Evolutionary conservation across 2,797 vertebrate genomes (phyloP).

Genomic region (Petrocephalus schoutedeni): DNA sequence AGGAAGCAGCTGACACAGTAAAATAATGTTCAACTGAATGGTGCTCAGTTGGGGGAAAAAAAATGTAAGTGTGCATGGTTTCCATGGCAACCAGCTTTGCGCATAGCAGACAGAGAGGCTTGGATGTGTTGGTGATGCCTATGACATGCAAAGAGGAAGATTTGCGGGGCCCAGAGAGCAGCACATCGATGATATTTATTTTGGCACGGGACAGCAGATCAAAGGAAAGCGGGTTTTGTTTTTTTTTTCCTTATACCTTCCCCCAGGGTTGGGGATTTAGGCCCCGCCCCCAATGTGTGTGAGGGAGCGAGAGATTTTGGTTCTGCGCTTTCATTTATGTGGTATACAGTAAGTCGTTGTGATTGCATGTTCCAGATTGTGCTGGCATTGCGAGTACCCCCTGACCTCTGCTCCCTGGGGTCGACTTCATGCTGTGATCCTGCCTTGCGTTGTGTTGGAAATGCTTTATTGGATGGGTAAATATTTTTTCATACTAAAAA

Average conservation of each 20-base stretch:
- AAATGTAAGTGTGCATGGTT: neutral
- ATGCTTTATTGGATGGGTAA: neutral
- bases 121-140: neutral
- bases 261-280: neutral
- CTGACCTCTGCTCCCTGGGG: neutral
- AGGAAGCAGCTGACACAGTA: neutral
- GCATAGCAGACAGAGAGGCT: neutral
- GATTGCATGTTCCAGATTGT: neutral
- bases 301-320: neutral
- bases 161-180: neutral
- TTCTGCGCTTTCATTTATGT: neutral
- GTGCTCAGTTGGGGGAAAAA: neutral
- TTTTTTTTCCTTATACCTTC: neutral
- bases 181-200: neutral
- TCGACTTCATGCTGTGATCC: neutral
- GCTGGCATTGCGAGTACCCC: neutral
- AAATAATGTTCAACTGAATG: neutral
- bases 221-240: neutral
- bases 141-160: neutral
- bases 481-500: neutral
- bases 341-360: neutral
- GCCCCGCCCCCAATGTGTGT: neutral
- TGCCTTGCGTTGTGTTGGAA: neutral
- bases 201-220: neutral
- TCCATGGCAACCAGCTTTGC: neutral